Conservation (phyloP, 2,797 vertebrate genomes). For the Rhynchotus rufescens region DNA sequence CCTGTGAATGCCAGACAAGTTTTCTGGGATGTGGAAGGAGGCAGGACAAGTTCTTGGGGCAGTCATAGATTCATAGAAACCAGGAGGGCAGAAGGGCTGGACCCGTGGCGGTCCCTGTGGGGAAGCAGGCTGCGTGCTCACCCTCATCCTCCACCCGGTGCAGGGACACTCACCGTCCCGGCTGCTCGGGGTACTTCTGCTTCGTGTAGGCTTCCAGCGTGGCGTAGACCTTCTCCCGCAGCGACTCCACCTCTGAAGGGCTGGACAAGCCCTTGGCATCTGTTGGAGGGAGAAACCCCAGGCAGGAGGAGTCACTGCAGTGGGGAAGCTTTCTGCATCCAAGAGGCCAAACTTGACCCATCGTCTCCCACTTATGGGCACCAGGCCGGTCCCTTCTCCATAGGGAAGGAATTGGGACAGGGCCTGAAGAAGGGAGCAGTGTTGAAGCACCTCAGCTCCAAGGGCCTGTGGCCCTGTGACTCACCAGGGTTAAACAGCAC, state of each 20-base stretch:
- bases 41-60: not conserved
- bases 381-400: no score
- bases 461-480: not conserved
- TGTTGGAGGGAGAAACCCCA: conserved; percentile 57
- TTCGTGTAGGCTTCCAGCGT: conserved; percentile 96
- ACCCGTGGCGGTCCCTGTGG: not conserved
- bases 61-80: not conserved
- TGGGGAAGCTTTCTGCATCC: not conserved
- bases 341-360: no score
- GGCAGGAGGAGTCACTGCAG: not conserved
- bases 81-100: not conserved
- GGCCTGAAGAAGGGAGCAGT: no score
- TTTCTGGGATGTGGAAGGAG: not conserved
- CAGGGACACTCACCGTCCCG: conserved; percentile 87
- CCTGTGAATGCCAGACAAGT: not conserved
- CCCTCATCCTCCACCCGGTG: not conserved
- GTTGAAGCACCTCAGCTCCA: not conserved
- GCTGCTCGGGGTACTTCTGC: conserved; percentile 95
- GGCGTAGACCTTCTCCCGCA: conserved; percentile 95
- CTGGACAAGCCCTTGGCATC: conserved; percentile 96
- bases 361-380: no score
- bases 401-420: not conserved
- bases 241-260: conserved; percentile 89
- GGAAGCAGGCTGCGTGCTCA: not conserved
- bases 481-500: conserved; percentile 96